Percentiles rank a stretch among this genome's conserved stretches.
Conservation (phyloP, 1,140 invertebrate genomes). For the Hesperophylax magnus region DNA sequence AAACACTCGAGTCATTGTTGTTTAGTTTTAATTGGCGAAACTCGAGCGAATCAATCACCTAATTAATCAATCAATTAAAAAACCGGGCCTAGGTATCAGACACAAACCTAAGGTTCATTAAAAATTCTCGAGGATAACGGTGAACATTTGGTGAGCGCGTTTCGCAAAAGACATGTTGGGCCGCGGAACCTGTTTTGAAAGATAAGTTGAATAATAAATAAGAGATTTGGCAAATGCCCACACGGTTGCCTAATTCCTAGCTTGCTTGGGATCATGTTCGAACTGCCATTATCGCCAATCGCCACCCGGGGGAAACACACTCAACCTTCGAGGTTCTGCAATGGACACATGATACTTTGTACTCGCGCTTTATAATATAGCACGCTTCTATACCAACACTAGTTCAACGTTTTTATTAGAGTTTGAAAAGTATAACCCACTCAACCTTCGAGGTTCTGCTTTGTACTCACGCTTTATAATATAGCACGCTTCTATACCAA, state of each 20-base stretch:
- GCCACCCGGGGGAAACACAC: slow-evolving; percentile 3
- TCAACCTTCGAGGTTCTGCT: background rate
- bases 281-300: slow-evolving; percentile 15
- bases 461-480: too few relatives aligned
- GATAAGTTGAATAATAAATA: slow-evolving; percentile 44
- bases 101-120: slow-evolving; percentile 41
- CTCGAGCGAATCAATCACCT: too few relatives aligned
- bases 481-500: too few relatives aligned
- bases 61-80: slow-evolving; percentile 17
- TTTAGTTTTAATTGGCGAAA: too few relatives aligned
- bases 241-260: slow-evolving; percentile 41
- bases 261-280: slow-evolving; percentile 37
- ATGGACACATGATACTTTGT: background rate
- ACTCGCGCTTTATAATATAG: too few relatives aligned
- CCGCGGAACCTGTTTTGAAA: slow-evolving; percentile 33
- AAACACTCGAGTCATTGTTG: too few relatives aligned
- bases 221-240: slow-evolving; percentile 42
- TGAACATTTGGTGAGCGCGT: slow-evolving; percentile 41
- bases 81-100: slow-evolving; percentile 28
- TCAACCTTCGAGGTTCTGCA: slow-evolving; percentile 32
- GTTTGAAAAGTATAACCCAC: too few relatives aligned
- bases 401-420: too few relatives aligned
- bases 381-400: too few relatives aligned
- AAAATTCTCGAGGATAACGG: slow-evolving; percentile 42
- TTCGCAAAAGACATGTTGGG: slow-evolving; percentile 43